Evolutionary conservation across 2,888 invertebrate species (phyloP), one percentile per base, ranked within the genome.

Genomic region (Heliconius aoede): DNA sequence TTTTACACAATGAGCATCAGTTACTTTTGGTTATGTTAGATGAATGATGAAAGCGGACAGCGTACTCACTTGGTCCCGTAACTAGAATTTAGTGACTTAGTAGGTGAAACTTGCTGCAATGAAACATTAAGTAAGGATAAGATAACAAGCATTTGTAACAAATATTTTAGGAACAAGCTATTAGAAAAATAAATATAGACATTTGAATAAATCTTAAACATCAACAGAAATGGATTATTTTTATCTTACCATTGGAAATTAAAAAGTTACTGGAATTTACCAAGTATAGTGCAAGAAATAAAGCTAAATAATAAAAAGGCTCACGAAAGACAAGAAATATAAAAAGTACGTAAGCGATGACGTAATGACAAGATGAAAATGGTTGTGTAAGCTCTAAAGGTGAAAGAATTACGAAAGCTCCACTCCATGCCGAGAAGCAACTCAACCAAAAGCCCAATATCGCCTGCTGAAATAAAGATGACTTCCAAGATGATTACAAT

Each of bases 101-200:
- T 90, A 90, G 94, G 94, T 91, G 94, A 94, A 83, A 94, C 88
- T 91, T 90, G 94, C 94, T 94, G 94, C 85, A 94, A 94, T 93
- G 89, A 94, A 94, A 94, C 89, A 89, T 90, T 90, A 87, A 85
- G 81, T 84, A 89, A 88, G 89, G 87, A 87, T 92, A 92, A 92
- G 88, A 90, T 83, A 88, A 84, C 82, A 87, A 92, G 92, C 92
- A 88, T 76, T 69, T 55, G n/a, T 88, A 86, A 87, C 84, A 84
- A 81, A 85, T 85, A 81, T 84, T 83, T 81, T 81, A n/a, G 87
- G 88, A 87, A 88, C 88, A 87, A 83, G 83, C 85, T 81, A 83
- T 76, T 77, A 80, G 83, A 78, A 80, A 81, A 79, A 81, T 81
- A 80, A 79, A 81, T 78, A 80, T 72, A 76, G 80, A 79, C 76